A percentile compares a stretch with the other conserved stretches of the same genome.
phyloP scores from a whole-genome alignment of 2,888 invertebrate species.

The Andricus curvator region DNA sequence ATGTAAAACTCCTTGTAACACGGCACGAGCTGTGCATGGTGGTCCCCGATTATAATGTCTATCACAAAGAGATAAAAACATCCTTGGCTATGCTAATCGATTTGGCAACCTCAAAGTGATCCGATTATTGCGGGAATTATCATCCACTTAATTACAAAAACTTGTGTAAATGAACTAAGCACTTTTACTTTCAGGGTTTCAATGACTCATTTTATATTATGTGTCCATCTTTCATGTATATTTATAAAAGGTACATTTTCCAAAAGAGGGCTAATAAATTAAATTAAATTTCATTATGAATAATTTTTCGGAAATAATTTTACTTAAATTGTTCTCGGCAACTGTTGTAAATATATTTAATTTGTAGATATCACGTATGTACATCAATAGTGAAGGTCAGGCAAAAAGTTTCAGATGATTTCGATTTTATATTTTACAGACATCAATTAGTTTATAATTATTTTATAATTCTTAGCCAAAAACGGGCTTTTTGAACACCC shows the following conservation, averaged over 20 bases:
- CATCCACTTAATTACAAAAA: slow-evolving; percentile 17
- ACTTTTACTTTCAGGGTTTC: slow-evolving; percentile 43
- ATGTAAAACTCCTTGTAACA: slow-evolving; percentile 22
- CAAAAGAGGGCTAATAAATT: no score
- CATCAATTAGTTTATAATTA: no score
- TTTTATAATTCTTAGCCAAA: no score
- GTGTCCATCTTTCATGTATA: slow-evolving; percentile 21
- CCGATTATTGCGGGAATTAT: not conserved
- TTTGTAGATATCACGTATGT: no score
- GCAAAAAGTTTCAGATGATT: no score
- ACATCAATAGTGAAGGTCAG: no score
- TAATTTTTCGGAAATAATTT: no score
- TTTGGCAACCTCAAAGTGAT: slow-evolving; percentile 6
- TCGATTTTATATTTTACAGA: no score
- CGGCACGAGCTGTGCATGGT: slow-evolving; percentile 29
- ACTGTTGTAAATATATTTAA: no score
- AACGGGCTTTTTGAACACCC: no score
- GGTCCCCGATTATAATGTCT: slow-evolving; percentile 19
- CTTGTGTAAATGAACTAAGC: slow-evolving; percentile 21
- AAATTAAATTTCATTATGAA: no score
- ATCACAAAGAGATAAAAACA: slow-evolving; percentile 28
- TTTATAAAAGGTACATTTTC: not conserved
- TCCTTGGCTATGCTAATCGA: slow-evolving; percentile 5
- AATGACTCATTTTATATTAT: slow-evolving; percentile 48
- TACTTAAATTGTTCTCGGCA: no score